Base-by-base conservation (phyloP, 2,888 invertebrate genomes). In the Phortica magna region DNA sequence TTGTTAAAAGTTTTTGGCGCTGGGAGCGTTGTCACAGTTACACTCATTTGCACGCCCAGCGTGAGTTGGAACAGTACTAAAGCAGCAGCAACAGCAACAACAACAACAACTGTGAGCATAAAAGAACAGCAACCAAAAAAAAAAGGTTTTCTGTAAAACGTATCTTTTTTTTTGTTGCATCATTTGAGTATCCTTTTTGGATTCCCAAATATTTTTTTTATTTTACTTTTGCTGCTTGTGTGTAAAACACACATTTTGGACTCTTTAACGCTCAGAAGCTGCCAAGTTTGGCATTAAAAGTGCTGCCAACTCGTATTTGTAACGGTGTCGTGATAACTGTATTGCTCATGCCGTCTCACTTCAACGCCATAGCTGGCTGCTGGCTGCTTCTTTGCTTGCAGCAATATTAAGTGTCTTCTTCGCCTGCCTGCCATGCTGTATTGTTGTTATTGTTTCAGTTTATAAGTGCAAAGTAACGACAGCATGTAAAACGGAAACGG, bases 221-320 rank as follows among this genome's bases (percentile, higher is more conserved):
- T n/a, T n/a, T n/a, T n/a, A n/a, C n/a, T n/a, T n/a, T n/a, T n/a
- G n/a, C n/a, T n/a, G n/a, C n/a, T n/a, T n/a, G n/a, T n/a, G n/a
- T n/a, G n/a, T n/a, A n/a, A n/a, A n/a, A n/a, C 31, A 9, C 17
- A 61, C 22, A 61, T 22, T 22, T 17, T 9, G 19, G 19, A 5
- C 48, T 48, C 10, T 14, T 48, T 61, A 22, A 5, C 17, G 17
- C n/a, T 17, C 19, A 80, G 83, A 83, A 81, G 80, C 82, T 83
- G 88, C 87, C 88, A 88, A 87, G 83, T 88, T 88, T 84, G 81
- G 82, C 85, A 83, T 83, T 87, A 83, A 85, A 83, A 84, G 78
- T 78, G 80, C 79, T 83, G 82, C 81, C 59, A 76, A 78, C 73
- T 74, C 14, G 72, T 80, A 41, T 55, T 17, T 41, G 39, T 57